phyloP scores from a whole-genome alignment of 2,113 vertebrate species.

The Saccopteryx bilineata region DNA sequence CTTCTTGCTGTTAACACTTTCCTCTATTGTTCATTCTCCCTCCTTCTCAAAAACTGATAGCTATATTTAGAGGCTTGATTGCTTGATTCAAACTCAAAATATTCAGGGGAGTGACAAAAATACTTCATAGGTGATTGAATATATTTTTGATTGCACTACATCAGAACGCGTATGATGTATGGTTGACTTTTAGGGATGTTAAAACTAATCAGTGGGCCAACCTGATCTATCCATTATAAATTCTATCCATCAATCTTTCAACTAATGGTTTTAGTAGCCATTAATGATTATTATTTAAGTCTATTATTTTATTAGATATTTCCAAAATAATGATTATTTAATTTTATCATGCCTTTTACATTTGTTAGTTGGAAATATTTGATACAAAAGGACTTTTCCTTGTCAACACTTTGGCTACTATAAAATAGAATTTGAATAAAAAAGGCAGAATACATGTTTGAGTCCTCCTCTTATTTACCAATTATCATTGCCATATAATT shows the following conservation, averaged over 20 bases:
- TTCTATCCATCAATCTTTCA: not conserved
- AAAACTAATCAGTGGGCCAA: not conserved
- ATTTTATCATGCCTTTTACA: not conserved
- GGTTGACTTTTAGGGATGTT: not conserved
- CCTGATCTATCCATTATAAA: not conserved
- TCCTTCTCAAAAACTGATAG: not conserved
- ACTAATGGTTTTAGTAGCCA: not conserved
- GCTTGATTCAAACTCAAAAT: slow-evolving; percentile 30
- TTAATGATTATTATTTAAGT: not conserved
- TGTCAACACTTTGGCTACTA: not conserved
- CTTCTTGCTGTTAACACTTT: not conserved
- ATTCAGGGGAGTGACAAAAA: not conserved
- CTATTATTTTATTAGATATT: not conserved
- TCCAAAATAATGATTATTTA: not conserved
- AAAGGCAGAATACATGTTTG: slow-evolving; percentile 15
- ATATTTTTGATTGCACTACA: not conserved
- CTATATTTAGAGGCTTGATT: not conserved
- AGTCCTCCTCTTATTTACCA: not conserved
- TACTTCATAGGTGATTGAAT: not conserved
- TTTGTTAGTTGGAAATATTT: not conserved
- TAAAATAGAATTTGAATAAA: slow-evolving; percentile 1
- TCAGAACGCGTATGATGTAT: not conserved
- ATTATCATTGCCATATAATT: not conserved
- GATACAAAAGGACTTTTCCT: not conserved
- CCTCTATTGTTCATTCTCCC: not conserved